phyloP scores from a whole-genome alignment of 1,140 invertebrate genomes.

The Globodera rostochiensis region DNA sequence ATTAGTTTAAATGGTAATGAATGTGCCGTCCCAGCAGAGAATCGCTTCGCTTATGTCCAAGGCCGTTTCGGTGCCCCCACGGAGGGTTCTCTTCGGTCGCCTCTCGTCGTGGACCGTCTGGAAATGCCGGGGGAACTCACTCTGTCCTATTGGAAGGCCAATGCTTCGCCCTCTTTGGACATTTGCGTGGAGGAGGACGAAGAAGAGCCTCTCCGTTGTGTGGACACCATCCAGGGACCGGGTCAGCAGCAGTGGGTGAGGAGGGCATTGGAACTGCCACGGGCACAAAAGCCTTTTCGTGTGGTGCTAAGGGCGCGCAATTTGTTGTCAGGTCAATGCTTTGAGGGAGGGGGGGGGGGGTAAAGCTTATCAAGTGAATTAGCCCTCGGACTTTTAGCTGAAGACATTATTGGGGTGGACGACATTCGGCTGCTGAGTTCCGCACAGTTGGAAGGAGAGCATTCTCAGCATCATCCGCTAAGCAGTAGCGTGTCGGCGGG shows the following conservation, averaged over 20 bases:
- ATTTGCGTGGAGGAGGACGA: constrained; percentile 32
- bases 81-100: constrained; percentile 28
- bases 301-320: constrained; percentile 32
- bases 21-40: not conserved
- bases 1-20: not conserved
- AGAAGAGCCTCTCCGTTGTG: constrained; percentile 29
- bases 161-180: constrained; percentile 26
- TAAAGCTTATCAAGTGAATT: not conserved
- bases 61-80: constrained; percentile 28
- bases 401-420: constrained; percentile 39
- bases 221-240: constrained; percentile 31
- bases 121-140: constrained; percentile 14
- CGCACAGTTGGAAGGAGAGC: not conserved
- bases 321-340: constrained; percentile 21
- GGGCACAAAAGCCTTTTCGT: constrained; percentile 12
- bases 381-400: constrained; percentile 17
- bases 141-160: constrained; percentile 33
- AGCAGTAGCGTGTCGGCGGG: not conserved
- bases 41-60: constrained; percentile 38
- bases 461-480: too few species aligned
- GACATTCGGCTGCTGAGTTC: constrained; percentile 32
- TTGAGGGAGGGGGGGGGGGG: not conserved
- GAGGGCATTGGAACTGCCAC: constrained; percentile 19
- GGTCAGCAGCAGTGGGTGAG: constrained; percentile 35
- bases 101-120: constrained; percentile 14